A percentile compares a stretch with the other conserved stretches of the same genome.
Evolutionary conservation across 2,113 vertebrate species (phyloP).

Genomic region (Megaceryle maxima): DNA sequence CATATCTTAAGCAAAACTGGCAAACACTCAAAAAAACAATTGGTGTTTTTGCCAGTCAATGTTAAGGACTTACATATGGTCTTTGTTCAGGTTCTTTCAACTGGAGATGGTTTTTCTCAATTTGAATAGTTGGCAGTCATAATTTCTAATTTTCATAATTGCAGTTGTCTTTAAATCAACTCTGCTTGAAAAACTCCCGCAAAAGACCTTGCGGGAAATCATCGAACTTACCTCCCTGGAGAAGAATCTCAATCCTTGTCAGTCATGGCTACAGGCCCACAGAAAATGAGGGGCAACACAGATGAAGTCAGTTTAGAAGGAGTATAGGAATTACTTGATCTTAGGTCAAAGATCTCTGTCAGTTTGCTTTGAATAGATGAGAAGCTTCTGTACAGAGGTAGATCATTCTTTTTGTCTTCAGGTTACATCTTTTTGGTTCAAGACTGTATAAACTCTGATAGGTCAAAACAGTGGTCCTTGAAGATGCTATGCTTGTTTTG

Average conservation of each 20-base stretch:
- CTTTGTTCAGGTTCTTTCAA: neutral
- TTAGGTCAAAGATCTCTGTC: neutral
- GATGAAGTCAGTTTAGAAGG: neutral
- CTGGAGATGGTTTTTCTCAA: neutral
- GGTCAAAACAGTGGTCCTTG: neutral
- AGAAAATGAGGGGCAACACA: neutral
- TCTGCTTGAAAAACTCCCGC: neutral
- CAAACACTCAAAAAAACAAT: neutral
- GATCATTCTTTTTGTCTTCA: neutral
- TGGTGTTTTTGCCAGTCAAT: neutral
- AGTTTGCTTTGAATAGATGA: neutral
- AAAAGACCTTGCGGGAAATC: neutral
- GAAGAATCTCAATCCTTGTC: neutral
- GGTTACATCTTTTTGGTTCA: neutral
- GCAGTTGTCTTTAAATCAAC: neutral
- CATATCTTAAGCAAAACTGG: neutral
- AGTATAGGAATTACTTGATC: neutral
- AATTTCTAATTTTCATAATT: slow-evolving; percentile 18
- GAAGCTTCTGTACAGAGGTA: neutral
- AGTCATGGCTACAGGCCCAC: neutral
- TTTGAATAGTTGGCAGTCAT: neutral
- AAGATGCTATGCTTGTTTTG: neutral
- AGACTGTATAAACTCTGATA: neutral
- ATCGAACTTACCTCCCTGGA: neutral
- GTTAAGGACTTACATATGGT: neutral